Percentiles rank a stretch among this genome's conserved stretches.
Conservation (phyloP, 2,888 invertebrate genomes). For the Axea sp. region DNA sequence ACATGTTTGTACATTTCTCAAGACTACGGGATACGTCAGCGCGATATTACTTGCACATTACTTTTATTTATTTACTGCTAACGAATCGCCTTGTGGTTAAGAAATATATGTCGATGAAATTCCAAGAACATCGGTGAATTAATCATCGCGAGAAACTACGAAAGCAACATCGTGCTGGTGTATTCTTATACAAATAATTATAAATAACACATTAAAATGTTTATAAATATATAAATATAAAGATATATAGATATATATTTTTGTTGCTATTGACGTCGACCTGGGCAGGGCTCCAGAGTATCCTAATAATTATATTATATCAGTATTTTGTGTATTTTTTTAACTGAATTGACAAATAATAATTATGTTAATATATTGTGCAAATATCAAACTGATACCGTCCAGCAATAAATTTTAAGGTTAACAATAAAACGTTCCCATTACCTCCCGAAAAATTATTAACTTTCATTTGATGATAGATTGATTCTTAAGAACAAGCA, state of each 20-base stretch:
- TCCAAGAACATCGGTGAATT: neutral
- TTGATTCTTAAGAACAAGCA: constrained; percentile 7
- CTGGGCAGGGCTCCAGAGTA: constrained; percentile 75
- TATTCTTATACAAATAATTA: constrained; percentile 57
- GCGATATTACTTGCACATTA: constrained; percentile 49
- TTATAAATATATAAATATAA: constrained; percentile 65
- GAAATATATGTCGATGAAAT: neutral
- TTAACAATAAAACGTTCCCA: constrained; percentile 67
- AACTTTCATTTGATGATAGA: constrained; percentile 2
- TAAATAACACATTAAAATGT: constrained; percentile 59
- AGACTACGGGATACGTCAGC: constrained; percentile 58
- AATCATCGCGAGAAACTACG: constrained; percentile 31
- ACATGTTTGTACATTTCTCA: constrained; percentile 59
- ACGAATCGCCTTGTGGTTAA: constrained; percentile 13
- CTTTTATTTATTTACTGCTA: constrained; percentile 42
- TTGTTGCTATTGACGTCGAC: constrained; percentile 75
- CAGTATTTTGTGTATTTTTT: constrained; percentile 77
- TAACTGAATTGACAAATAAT: constrained; percentile 71
- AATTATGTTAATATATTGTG: constrained; percentile 78
- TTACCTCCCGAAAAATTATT: constrained; percentile 32
- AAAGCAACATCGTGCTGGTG: constrained; percentile 57
- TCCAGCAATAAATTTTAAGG: constrained; percentile 77
- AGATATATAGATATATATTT: constrained; percentile 72
- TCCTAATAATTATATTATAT: constrained; percentile 75
- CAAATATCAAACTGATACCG: constrained; percentile 78